Percentiles rank a stretch among this genome's conserved stretches.
Conservation (phyloP, 2,797 vertebrate species). For the Danio choprae region DNA sequence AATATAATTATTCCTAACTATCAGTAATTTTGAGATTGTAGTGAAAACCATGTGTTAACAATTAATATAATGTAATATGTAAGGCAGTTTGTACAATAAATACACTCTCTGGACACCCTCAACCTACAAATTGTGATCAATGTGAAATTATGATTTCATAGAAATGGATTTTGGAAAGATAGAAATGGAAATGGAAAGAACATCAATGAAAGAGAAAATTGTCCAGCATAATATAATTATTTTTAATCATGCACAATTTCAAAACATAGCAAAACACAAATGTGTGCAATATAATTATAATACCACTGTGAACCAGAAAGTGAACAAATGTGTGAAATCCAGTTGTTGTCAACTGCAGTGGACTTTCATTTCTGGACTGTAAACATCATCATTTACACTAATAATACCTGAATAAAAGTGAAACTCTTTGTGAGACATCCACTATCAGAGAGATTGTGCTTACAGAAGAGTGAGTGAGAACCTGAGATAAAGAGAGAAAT, state of each 20-base stretch:
- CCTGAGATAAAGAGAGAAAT: conserved; percentile 10
- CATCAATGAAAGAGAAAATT: too few species aligned
- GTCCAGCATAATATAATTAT: too few species aligned
- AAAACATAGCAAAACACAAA: too few species aligned
- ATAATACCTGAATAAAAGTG: not conserved
- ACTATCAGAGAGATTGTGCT: conserved; percentile 14
- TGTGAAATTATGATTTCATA: too few species aligned
- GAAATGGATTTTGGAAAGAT: too few species aligned
- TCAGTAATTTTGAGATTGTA: not conserved
- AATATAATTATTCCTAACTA: too few species aligned
- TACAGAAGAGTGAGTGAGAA: conserved; percentile 8
- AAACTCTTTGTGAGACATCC: not conserved
- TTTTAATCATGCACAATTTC: too few species aligned
- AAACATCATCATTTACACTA: not conserved
- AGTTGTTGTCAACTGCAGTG: not conserved
- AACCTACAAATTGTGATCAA: too few species aligned
- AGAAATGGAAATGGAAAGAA: too few species aligned
- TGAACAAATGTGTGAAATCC: not conserved
- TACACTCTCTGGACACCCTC: too few species aligned
- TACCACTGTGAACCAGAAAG: not conserved
- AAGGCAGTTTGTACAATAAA: too few species aligned
- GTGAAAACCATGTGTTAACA: not conserved
- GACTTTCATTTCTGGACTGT: not conserved
- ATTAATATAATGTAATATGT: too few species aligned
- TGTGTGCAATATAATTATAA: not conserved